These are phyloP conservation scores for Osmoderma eremita DNA, from an alignment of 2,888 invertebrate species.

Conservation along the genomic window DNA sequence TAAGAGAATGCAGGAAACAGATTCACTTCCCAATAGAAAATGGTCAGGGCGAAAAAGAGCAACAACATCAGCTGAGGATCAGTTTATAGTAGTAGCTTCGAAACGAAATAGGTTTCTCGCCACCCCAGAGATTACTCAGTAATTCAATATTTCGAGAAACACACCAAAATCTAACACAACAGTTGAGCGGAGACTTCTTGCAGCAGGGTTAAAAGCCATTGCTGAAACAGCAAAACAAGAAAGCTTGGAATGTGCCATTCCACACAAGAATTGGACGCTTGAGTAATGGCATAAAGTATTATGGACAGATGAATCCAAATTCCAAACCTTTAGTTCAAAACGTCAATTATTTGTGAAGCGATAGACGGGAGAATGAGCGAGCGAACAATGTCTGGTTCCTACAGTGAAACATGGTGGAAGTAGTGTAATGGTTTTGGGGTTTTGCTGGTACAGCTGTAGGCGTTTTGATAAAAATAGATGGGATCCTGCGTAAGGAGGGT, in stretches of 20 bases:
- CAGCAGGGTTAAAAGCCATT: neutral
- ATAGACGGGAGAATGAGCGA: neutral
- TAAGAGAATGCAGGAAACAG: neutral
- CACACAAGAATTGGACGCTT: neutral
- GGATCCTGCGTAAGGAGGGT: too few species aligned
- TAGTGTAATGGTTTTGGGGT: too few species aligned
- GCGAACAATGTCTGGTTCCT: neutral
- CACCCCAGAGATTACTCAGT: too few species aligned
- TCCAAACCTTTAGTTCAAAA: neutral
- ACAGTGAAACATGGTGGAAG: too few species aligned
- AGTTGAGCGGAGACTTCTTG: neutral
- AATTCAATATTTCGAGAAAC: slow-evolving; percentile 2
- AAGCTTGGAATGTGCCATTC: neutral
- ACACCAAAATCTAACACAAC: slow-evolving; percentile 1
- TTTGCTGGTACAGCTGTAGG: too few species aligned
- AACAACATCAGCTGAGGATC: neutral
- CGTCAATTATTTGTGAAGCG: neutral
- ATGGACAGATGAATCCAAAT: neutral
- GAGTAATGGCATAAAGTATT: neutral
- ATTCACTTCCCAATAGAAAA: neutral
- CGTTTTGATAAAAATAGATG: too few species aligned
- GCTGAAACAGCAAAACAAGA: neutral
- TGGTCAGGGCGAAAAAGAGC: slow-evolving; percentile 3
- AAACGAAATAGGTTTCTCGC: too few species aligned
- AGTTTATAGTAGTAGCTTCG: too few species aligned